Evolutionary conservation across 2,797 vertebrate genomes (phyloP).

Genomic region (Pempheris klunzingeri): DNA sequence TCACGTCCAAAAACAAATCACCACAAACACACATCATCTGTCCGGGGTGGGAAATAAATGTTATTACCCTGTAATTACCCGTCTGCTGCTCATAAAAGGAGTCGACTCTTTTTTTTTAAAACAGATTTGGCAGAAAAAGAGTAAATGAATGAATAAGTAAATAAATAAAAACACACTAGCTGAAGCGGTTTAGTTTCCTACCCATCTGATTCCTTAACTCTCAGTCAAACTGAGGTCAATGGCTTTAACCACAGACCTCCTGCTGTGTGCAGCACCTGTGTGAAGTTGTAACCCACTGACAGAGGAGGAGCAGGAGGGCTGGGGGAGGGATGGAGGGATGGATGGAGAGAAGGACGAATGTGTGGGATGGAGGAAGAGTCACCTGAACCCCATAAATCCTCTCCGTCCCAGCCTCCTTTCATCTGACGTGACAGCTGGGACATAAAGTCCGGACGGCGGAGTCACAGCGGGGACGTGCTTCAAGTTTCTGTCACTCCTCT

Average conservation of each 20-base stretch:
- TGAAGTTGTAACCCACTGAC: slow-evolving; percentile 45
- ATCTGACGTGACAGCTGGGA: slow-evolving; percentile 35
- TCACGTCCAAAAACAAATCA: too few relatives aligned
- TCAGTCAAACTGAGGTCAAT: background rate
- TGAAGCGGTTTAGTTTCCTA: background rate
- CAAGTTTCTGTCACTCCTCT: background rate
- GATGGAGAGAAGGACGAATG: slow-evolving; percentile 1
- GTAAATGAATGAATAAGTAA: too few relatives aligned
- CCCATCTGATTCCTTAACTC: background rate
- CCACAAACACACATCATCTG: background rate
- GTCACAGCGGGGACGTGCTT: background rate
- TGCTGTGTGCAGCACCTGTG: slow-evolving; percentile 56
- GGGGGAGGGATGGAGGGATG: background rate
- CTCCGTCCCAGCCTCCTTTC: background rate
- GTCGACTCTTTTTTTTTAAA: too few relatives aligned
- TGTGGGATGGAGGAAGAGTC: slow-evolving; percentile 11
- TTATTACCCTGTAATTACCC: background rate
- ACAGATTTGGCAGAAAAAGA: too few relatives aligned
- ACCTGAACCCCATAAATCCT: slow-evolving; percentile 43
- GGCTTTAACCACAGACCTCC: slow-evolving; percentile 1
- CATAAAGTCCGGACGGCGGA: slow-evolving; percentile 6
- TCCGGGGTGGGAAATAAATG: background rate
- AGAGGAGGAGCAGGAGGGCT: slow-evolving; percentile 28
- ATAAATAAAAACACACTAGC: too few relatives aligned
- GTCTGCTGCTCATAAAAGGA: background rate